These are phyloP conservation scores for Orcinus orca DNA, from an alignment of 2,113 vertebrate genomes.

Conservation along the genomic window DNA sequence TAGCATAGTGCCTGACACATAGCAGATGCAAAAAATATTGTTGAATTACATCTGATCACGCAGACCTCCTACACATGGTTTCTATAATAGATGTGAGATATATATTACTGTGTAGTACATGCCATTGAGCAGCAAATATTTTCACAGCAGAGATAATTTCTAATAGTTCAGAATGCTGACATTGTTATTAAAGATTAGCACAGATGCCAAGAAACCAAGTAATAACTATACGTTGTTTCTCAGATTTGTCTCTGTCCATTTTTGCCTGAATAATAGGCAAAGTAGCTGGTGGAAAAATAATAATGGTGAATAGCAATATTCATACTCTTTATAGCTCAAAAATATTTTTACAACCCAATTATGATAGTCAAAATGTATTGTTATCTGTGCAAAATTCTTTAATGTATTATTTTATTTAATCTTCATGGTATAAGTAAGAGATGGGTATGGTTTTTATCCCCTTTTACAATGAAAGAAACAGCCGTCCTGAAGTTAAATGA, in stretches of 20 bases:
- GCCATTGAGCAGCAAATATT: background rate
- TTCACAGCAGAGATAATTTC: background rate
- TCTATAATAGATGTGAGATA: background rate
- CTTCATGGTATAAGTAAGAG: background rate
- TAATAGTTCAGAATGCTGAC: background rate
- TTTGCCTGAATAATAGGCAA: background rate
- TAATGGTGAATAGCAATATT: background rate
- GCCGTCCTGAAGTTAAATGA: background rate
- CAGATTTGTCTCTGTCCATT: background rate
- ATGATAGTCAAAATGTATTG: background rate
- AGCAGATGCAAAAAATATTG: background rate
- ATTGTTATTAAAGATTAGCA: background rate
- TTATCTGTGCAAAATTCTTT: background rate
- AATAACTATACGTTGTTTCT: background rate
- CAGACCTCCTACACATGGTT: background rate
- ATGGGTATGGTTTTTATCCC: background rate
- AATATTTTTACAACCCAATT: background rate
- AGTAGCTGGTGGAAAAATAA: background rate
- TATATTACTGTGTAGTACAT: background rate
- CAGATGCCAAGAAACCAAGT: background rate
- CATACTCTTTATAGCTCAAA: background rate
- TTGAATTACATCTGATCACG: background rate
- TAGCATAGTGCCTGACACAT: background rate
- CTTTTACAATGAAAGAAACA: background rate
- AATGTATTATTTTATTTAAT: background rate